Conservation (phyloP, 2,113 vertebrate species). For the Myotis yumanensis region DNA sequence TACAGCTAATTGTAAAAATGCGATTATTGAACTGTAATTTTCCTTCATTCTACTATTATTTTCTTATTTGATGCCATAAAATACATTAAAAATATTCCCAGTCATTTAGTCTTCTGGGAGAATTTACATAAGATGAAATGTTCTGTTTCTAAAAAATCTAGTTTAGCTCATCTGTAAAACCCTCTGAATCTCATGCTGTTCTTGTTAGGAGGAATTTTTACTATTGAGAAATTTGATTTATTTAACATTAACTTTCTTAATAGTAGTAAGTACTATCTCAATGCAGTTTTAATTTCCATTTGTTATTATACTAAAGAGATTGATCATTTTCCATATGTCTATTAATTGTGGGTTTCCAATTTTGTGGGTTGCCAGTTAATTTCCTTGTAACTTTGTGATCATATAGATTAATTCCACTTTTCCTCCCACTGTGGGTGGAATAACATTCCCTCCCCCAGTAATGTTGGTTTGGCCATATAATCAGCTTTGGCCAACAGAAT, state of each 20-base stretch:
- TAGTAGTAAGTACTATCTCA: not conserved
- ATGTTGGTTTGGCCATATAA: not conserved
- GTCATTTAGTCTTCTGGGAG: not conserved
- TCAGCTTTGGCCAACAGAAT: not conserved
- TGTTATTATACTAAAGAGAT: not conserved
- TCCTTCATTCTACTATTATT: not conserved
- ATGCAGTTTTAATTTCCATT: not conserved
- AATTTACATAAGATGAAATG: not conserved
- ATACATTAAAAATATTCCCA: not conserved
- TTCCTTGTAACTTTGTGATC: not conserved
- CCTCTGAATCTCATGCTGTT: not conserved
- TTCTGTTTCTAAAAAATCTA: not conserved
- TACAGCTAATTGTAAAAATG: not conserved
- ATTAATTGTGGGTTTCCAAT: not conserved
- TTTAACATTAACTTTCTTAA: not conserved
- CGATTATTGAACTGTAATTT: not conserved
- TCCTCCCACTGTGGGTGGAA: not conserved
- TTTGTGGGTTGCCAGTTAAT: not conserved
- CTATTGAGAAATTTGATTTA: not conserved
- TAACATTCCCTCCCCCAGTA: not conserved
- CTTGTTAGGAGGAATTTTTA: not conserved
- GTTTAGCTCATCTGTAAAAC: not conserved
- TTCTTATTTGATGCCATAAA: not conserved
- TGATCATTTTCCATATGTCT: not conserved
- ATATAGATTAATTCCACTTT: not conserved